Conservation (phyloP, 2,888 invertebrate genomes). For the Diarsia dahlii region DNA sequence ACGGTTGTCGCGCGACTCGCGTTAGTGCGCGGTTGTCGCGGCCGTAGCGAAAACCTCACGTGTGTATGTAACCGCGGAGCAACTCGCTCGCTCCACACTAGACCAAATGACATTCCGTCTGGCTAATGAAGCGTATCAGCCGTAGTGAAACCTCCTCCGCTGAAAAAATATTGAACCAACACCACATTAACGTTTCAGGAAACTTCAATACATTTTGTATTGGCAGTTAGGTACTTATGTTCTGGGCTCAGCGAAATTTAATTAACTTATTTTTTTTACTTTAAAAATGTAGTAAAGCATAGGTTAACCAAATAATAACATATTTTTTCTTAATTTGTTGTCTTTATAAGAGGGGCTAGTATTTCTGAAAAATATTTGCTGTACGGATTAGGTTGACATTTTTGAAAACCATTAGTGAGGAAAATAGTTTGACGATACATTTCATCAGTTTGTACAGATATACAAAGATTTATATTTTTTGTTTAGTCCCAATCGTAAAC, state of each 20-base stretch:
- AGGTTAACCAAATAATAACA: background rate
- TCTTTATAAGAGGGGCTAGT: background rate
- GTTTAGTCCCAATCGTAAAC: background rate
- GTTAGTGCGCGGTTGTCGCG: conserved; percentile 59
- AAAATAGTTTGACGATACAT: background rate
- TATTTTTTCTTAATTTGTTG: background rate
- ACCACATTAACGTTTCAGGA: conserved; percentile 51
- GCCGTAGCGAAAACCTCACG: conserved; percentile 75
- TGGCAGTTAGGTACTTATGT: background rate
- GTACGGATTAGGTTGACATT: background rate
- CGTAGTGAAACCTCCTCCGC: conserved; percentile 65
- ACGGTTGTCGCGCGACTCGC: conserved; percentile 59
- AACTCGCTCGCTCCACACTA: conserved; percentile 61
- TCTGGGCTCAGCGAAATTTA: background rate
- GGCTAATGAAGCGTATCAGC: conserved; percentile 79
- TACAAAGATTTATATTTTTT: background rate
- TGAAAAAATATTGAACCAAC: conserved; percentile 33
- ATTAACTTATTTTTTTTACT: background rate
- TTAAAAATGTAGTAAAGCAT: background rate
- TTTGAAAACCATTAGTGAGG: background rate
- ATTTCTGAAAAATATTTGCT: background rate
- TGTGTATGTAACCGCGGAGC: conserved; percentile 52
- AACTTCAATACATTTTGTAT: conserved; percentile 29
- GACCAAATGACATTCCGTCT: conserved; percentile 82
- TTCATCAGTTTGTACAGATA: background rate